Evolutionary conservation across 2,888 invertebrate genomes (phyloP), one percentile per base, ranked within the genome.

Genomic region (Protophormia terraenovae): DNA sequence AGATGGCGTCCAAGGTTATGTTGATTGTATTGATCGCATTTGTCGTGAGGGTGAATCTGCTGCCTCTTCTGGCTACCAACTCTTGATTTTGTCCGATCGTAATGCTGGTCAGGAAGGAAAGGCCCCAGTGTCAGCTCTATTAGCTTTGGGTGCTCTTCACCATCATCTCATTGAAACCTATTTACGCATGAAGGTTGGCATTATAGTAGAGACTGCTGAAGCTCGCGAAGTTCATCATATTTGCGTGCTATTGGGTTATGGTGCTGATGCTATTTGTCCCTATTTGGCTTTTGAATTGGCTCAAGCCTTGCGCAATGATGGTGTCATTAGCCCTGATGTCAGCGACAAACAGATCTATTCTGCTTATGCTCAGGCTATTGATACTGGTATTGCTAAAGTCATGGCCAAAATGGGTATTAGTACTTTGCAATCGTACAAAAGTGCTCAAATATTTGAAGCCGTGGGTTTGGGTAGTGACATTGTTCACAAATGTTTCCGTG

Each of bases 401-500:
- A 99, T 99, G 99, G 99, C 99, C 5, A 99, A 99, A 93, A 99
- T 99, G 99, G 99, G 99, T 79, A 99, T 99, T 90, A 98, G 98
- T 79, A 99, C 99, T 0, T 93, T 99, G 50, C 99, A 99, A 92
- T 99, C 98, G 0, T 99, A 99, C 93, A 99, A 99, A 94, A 97
- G 98, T 86, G 99, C 99, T 0, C 99, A 99, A 93, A 99, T 99
- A 89, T 99, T 99, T 91, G 99, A 99, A 93, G 99, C 99, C 0
- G 98, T 99, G 10, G 99, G 99, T 0, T 93, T 99, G 62, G 96
- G 97, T 47, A 95, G 96, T 83, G 98, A 99, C 89, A 97, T 99
- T 0, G 95, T 99, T 84, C 97, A 98, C 80, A 97, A 97, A 90
- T 99, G 99, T 92, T 99, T 99, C 94, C 97, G 94, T 93, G 94